Evolutionary conservation across 2,888 invertebrate species (phyloP).

Genomic region (Macaria notata): DNA sequence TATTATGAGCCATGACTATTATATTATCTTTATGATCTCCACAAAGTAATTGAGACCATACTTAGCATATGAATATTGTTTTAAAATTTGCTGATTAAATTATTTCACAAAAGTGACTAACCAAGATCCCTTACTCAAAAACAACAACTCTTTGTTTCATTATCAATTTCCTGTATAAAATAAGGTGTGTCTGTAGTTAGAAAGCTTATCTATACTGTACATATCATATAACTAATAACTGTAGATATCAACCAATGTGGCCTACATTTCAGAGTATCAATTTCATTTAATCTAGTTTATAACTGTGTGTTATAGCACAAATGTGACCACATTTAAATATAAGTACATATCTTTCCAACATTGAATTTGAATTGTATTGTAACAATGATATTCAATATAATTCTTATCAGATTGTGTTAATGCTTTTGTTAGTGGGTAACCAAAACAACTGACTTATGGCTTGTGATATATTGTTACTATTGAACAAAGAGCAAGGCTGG

Average conservation of each 20-base stretch:
- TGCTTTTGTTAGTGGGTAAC: slow-evolving; percentile 4
- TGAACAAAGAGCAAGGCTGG: no score
- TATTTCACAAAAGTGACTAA: no score
- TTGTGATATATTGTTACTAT: no score
- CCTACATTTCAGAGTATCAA: slow-evolving; percentile 12
- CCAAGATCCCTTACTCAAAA: no score
- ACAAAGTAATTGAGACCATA: no score
- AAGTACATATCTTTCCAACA: not conserved
- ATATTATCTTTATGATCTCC: no score
- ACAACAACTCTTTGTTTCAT: slow-evolving; percentile 7
- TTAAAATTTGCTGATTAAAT: no score
- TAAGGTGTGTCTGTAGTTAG: slow-evolving; percentile 13
- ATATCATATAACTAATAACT: slow-evolving; percentile 7
- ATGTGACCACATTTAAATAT: not conserved
- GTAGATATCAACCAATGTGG: not conserved
- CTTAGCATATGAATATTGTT: no score
- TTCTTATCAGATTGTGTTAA: slow-evolving; percentile 7
- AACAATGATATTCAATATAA: not conserved
- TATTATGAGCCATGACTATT: no score
- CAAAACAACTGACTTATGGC: not conserved
- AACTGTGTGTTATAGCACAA: slow-evolving; percentile 1
- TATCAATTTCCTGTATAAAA: slow-evolving; percentile 2
- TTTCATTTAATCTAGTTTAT: slow-evolving; percentile 8
- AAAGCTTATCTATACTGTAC: slow-evolving; percentile 8
- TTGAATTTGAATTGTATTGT: not conserved